phyloP scores from a whole-genome alignment of 2,888 invertebrate genomes.

The Buathra laborator region DNA sequence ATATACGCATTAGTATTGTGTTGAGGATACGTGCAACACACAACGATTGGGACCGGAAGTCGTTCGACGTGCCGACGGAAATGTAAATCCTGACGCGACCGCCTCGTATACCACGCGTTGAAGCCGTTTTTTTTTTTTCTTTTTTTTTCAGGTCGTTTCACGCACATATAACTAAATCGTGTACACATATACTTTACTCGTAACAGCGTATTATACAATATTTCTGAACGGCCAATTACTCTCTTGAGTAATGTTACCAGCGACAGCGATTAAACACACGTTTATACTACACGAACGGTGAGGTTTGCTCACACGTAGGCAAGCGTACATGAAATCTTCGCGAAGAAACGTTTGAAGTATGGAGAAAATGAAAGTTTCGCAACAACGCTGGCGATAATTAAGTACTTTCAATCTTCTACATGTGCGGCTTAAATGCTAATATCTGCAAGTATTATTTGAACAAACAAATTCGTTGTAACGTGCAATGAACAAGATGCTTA shows the following conservation, averaged over 20 bases:
- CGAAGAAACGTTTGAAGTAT: background rate
- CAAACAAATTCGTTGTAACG: background rate
- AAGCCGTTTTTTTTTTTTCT: background rate
- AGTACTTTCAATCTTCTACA: background rate
- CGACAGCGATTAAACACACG: conserved; percentile 30
- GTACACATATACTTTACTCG: background rate
- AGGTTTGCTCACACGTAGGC: background rate
- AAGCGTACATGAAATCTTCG: background rate
- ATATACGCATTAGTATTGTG: background rate
- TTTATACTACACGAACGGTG: background rate
- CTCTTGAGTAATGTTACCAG: conserved; percentile 33
- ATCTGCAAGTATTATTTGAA: background rate
- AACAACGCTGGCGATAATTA: background rate
- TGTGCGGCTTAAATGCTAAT: background rate
- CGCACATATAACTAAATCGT: conserved; percentile 10
- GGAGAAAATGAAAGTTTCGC: background rate
- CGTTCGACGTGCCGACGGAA: conserved; percentile 63
- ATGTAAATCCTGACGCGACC: conserved; percentile 63
- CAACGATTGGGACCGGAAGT: conserved; percentile 67
- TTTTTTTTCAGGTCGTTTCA: conserved; percentile 25
- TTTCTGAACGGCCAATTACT: conserved; percentile 27
- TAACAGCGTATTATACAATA: background rate
- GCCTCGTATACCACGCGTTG: conserved; percentile 58
- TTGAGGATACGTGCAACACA: conserved; percentile 15
- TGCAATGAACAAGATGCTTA: background rate